Evolutionary conservation across 2,797 vertebrate genomes (phyloP).

Genomic region (Tapirus indicus): DNA sequence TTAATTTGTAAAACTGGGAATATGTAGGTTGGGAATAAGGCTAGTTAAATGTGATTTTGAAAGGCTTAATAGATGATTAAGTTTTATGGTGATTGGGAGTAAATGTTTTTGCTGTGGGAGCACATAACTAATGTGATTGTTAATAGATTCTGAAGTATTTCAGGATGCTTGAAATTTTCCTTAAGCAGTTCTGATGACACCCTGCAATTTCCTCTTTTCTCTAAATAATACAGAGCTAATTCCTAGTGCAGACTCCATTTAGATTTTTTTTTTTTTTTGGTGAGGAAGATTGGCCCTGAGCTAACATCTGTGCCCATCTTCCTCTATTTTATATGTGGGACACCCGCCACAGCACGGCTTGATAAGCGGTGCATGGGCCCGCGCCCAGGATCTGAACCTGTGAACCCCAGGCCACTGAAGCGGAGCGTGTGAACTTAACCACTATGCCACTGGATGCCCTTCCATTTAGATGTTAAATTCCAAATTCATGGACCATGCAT

Average conservation of each 20-base stretch:
- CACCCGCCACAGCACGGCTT: no score
- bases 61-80: background rate
- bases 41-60: conserved; percentile 37
- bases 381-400: no score
- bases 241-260: background rate
- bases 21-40: background rate
- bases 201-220: conserved; percentile 39
- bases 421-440: no score
- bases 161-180: conserved; percentile 11
- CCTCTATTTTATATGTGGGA: no score
- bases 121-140: background rate
- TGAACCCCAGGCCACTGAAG: no score
- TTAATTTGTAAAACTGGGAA: conserved; percentile 19
- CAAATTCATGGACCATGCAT: conserved; percentile 3
- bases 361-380: no score
- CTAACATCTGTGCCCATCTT: no score
- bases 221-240: conserved; percentile 36
- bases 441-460: background rate
- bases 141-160: conserved; percentile 46
- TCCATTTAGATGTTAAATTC: conserved; percentile 52
- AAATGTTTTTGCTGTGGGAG: conserved; percentile 12
- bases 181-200: background rate
- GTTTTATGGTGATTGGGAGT: background rate
- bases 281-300: no score
- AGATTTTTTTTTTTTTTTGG: background rate